Evolutionary conservation across 1,140 invertebrate genomes (phyloP), one percentile per base, ranked within the genome.

Genomic region (Orussus abietinus): DNA sequence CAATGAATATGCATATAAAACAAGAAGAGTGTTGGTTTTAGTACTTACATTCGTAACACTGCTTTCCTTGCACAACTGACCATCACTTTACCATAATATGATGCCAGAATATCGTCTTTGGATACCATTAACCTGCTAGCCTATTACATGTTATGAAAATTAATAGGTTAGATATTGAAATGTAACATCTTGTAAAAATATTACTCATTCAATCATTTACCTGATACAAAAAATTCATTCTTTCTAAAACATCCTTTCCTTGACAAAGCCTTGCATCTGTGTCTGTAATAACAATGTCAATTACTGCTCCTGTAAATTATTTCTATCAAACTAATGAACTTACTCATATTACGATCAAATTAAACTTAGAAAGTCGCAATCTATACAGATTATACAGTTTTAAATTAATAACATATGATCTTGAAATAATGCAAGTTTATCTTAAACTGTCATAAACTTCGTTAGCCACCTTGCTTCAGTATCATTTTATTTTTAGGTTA

Each of bases 211-310:
- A n/a, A 37, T 26, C 17, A 36, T 26, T 33, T 59, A 70, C 69
- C 49, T 72, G 69, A 46, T 69, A 64, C n/a, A 72, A 50, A 39
- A 53, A 73, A 52, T 73, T 73, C 61, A 73, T 69, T 33, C 68
- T 46, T 47, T 71, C 66, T 38, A 73, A 69, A 37, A 67, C 42
- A 35, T 72, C 66, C 41, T 72, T 72, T 26, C 64, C 57, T 53
- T 68, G 67, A 14, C 66, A 72, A 28, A 50, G 13, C 46, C 61
- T 69, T 6, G 33, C 46, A 13, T 51, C 52, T 11, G 37, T 49
- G 29, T 42, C 18, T 35, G 14, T 31, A 5, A 31, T 5, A 13
- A 31, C 12, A 31, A 31, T 5, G 4, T 31, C 29, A 31, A 31
- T n/a, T n/a, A n/a, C n/a, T n/a, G n/a, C n/a, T n/a, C n/a, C n/a